Conservation (phyloP, 2,888 invertebrate genomes). For the Eupithecia exiguata region DNA sequence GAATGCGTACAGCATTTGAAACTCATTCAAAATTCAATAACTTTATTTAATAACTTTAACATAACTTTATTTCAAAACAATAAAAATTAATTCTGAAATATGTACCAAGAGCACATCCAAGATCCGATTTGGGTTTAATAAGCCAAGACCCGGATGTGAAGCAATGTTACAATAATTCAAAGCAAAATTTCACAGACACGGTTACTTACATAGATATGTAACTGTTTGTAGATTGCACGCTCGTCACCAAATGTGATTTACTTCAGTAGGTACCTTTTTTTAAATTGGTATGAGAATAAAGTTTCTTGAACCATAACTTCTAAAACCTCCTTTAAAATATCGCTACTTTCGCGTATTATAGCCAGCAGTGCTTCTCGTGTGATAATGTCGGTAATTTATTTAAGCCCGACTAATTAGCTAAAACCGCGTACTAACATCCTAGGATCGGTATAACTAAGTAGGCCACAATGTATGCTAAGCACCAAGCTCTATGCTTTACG, state of each 20-base stretch:
- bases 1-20: too few relatives aligned
- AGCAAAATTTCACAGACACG: not conserved
- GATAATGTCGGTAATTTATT: conserved; percentile 1
- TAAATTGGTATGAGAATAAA: too few relatives aligned
- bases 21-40: too few relatives aligned
- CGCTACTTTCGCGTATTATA: not conserved
- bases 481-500: not conserved
- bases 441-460: not conserved
- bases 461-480: conserved; percentile 1
- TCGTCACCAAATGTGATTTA: too few relatives aligned
- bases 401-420: not conserved
- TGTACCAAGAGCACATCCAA: too few relatives aligned
- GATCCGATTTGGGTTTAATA: too few relatives aligned
- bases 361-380: not conserved
- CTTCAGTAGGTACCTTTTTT: too few relatives aligned
- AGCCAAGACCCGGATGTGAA: not conserved
- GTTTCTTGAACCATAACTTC: not conserved
- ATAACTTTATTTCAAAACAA: too few relatives aligned
- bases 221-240: too few relatives aligned
- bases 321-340: not conserved
- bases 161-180: not conserved
- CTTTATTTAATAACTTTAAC: too few relatives aligned
- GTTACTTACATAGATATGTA: too few relatives aligned
- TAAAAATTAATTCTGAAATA: too few relatives aligned
- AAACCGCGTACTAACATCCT: not conserved